Evolutionary conservation across 2,113 vertebrate genomes (phyloP).

Genomic region (Corythornis madagascariensis): DNA sequence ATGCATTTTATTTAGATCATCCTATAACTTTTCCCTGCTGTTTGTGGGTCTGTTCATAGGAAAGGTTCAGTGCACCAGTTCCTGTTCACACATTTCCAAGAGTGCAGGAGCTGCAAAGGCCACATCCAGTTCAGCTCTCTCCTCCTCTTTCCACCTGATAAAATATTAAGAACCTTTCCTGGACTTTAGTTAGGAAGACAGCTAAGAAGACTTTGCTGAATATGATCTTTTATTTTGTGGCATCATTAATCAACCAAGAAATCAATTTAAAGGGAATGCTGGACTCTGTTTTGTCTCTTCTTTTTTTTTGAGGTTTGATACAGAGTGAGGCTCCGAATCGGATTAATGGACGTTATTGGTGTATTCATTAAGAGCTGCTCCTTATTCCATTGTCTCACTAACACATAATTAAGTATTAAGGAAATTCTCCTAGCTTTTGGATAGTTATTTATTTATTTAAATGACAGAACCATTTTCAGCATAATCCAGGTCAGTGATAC

Average conservation of each 20-base stretch:
- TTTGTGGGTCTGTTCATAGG: not conserved
- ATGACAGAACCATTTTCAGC: not conserved
- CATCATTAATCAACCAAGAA: not conserved
- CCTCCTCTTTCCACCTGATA: not conserved
- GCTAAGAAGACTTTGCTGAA: not conserved
- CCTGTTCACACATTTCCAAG: not conserved
- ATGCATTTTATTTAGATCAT: slow-evolving; percentile 34
- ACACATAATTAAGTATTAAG: not conserved
- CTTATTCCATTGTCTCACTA: not conserved
- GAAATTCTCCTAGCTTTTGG: not conserved
- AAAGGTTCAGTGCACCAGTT: not conserved
- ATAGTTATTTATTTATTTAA: not conserved
- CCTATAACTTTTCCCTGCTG: not conserved
- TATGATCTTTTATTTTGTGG: not conserved
- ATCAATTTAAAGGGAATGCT: not conserved
- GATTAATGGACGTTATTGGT: not conserved
- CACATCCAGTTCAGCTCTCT: not conserved
- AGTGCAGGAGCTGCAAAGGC: not conserved
- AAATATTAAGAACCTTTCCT: not conserved
- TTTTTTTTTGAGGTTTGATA: not conserved
- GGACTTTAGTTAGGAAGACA: not conserved
- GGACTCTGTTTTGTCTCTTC: not conserved
- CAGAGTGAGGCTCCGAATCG: not conserved
- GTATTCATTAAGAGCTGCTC: not conserved
- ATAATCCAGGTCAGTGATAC: not conserved